Conservation (phyloP, 2,113 vertebrate species). For the Hydropotes inermis region DNA sequence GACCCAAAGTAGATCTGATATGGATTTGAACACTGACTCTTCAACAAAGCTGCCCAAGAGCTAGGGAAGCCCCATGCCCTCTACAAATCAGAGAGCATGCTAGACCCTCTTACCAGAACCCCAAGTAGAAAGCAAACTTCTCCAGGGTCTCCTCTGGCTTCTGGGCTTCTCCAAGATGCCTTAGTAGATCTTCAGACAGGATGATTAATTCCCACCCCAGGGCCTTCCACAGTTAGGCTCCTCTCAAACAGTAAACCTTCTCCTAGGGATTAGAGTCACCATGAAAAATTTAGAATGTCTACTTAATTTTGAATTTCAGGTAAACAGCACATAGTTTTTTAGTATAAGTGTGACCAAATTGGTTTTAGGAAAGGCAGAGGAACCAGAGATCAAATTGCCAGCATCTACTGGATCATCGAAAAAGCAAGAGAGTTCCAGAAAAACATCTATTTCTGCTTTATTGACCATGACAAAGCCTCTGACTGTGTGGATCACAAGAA, state of each 20-base stretch:
- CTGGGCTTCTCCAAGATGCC: background rate
- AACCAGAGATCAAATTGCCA: too few species aligned
- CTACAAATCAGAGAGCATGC: fast-evolving
- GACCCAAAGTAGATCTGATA: background rate
- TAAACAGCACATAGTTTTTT: background rate
- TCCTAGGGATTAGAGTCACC: background rate
- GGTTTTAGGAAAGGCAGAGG: too few species aligned
- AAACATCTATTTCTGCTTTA: too few species aligned
- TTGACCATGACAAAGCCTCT: too few species aligned
- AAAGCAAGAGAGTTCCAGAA: too few species aligned
- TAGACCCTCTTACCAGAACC: background rate
- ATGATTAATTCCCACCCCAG: background rate
- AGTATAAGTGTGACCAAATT: background rate
- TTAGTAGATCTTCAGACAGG: background rate
- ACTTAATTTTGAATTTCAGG: background rate
- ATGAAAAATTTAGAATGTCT: background rate
- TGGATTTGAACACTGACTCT: background rate
- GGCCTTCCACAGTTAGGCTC: background rate
- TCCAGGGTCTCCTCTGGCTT: background rate
- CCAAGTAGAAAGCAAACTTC: background rate
- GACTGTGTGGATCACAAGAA: too few species aligned
- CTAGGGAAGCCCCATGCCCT: background rate
- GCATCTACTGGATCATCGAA: too few species aligned
- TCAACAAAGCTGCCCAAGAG: background rate
- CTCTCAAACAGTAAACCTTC: background rate